These are phyloP conservation scores for Tetrax tetrax DNA, from an alignment of 2,113 vertebrate genomes.

Conservation along the genomic window DNA sequence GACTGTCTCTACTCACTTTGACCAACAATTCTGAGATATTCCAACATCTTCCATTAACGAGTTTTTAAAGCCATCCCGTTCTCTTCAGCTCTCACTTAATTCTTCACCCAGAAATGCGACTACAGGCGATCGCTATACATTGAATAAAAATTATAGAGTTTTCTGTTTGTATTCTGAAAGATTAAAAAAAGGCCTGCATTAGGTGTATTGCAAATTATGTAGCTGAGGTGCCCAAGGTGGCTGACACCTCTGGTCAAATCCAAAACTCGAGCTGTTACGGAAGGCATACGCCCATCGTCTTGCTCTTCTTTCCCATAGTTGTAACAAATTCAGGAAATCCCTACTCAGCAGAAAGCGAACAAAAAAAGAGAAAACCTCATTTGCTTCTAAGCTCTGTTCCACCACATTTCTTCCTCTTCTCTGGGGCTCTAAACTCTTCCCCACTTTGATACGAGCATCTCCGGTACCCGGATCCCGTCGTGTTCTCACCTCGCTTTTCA, in stretches of 20 bases:
- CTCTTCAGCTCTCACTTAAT: background rate
- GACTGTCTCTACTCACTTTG: background rate
- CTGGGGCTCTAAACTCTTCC: background rate
- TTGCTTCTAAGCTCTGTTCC: background rate
- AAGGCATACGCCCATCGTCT: background rate
- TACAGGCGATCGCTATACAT: background rate
- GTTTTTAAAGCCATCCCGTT: background rate
- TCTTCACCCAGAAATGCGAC: background rate
- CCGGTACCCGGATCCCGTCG: background rate
- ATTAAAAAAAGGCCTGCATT: background rate
- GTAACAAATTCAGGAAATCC: background rate
- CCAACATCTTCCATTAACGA: background rate
- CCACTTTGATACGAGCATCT: rapidly evolving
- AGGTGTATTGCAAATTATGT: background rate
- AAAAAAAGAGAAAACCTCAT: background rate
- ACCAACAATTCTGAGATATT: background rate
- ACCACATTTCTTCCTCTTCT: background rate
- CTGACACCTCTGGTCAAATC: background rate
- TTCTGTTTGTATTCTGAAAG: background rate
- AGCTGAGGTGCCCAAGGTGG: background rate
- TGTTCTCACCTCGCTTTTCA: background rate
- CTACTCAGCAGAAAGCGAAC: background rate
- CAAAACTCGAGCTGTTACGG: background rate
- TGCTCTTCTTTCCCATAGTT: background rate
- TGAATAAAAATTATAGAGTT: background rate